Evolutionary conservation across 2,888 invertebrate species (phyloP), one percentile per base, ranked within the genome.

Genomic region (Plagodis dolabraria): DNA sequence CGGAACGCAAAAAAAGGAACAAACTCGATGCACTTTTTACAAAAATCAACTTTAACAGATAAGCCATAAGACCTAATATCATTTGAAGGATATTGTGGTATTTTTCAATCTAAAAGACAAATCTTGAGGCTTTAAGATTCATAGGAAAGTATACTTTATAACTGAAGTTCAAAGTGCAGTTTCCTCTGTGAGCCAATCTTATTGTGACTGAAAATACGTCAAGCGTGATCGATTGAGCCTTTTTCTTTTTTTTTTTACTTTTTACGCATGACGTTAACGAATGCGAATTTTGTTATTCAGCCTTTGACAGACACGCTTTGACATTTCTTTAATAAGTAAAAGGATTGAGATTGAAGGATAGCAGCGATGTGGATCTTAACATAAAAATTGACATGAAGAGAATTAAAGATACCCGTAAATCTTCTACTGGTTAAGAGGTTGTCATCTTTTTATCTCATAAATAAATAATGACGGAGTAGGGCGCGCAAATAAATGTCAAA

Each of bases 211-310:
- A 57, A 64, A 67, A 63, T 67, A 65, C 68, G 71, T 73, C 69
- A 64, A 64, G 63, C 68, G 65, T 74, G 73, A 74, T 73, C 71
- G 72, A 74, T 74, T 67, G 71, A 69, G 59, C 46, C 51, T 45
- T 63, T 60, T 49, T 53, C 57, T 66, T 61, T 53, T 60, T 60
- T 56, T 56, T 49, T 63, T 57, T n/a, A n/a, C n/a, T n/a, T 46
- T 53, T 12, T 22, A 34, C 50, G 12, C 55, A 53, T 60, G 65
- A 61, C 57, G 47, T 60, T 64, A 60, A 61, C 65, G 60, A 59
- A 59, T 61, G 45, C 47, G 36, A 47, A 52, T 54, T 57, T 42
- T 11, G 11, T 47, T 43, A 52, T 42, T 46, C 35, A 36, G 53
- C 36, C 44, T 35, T 46, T 47, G 53, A 53, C 34, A 35, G 53